phyloP scores from a whole-genome alignment of 2,888 invertebrate species.

The Apodemia hepburni region DNA sequence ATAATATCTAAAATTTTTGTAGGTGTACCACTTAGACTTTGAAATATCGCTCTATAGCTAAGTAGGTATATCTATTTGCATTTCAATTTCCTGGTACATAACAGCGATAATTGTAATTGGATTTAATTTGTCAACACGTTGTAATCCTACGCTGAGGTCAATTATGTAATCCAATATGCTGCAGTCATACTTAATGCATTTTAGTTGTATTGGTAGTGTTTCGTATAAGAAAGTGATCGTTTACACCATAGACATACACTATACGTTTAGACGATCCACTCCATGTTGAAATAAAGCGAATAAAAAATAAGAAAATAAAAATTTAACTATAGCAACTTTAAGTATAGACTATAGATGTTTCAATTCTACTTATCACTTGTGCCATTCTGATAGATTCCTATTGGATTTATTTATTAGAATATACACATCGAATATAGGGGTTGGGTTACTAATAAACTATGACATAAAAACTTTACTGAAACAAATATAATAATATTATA shows the following conservation, averaged over 20 bases:
- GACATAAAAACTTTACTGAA: too few species aligned
- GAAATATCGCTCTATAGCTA: not conserved
- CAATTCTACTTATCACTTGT: too few species aligned
- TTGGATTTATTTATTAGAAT: too few species aligned
- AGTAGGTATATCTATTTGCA: not conserved
- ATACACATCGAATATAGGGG: too few species aligned
- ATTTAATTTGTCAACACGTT: not conserved
- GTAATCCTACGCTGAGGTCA: not conserved
- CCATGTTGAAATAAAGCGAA: not conserved
- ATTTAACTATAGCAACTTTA: too few species aligned
- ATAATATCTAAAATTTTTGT: too few species aligned
- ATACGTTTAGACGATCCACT: not conserved
- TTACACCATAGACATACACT: too few species aligned
- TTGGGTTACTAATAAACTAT: too few species aligned
- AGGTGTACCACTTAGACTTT: not conserved
- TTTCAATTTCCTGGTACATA: not conserved
- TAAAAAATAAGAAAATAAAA: too few species aligned
- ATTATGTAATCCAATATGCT: not conserved
- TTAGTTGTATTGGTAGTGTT: not conserved
- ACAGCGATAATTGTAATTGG: not conserved
- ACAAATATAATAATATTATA: too few species aligned
- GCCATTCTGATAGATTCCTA: too few species aligned
- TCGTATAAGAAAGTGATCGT: not conserved
- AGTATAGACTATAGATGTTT: too few species aligned
- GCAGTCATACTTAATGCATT: not conserved